These are phyloP conservation scores for Ctenomys sociabilis DNA, from an alignment of 2,113 vertebrate species.

Conservation along the genomic window DNA sequence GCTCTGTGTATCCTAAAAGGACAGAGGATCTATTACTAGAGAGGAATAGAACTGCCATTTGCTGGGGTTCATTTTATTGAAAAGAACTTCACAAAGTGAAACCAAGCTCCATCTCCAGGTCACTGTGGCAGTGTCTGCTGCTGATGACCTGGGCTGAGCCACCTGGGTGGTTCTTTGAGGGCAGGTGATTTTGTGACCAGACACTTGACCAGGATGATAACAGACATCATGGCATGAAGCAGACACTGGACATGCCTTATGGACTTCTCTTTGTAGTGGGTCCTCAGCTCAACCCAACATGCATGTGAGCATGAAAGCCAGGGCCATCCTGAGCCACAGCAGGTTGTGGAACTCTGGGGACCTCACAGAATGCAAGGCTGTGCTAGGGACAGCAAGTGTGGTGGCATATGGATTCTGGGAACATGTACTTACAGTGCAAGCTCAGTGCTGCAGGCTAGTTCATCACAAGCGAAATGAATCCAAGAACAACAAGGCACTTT, in stretches of 20 bases:
- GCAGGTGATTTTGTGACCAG: neutral
- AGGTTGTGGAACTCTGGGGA: neutral
- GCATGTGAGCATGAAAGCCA: neutral
- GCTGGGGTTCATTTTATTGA: neutral
- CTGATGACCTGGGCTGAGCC: neutral
- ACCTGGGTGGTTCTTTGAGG: neutral
- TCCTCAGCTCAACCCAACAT: neutral
- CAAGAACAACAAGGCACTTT: neutral
- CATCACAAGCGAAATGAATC: slow-evolving; percentile 35
- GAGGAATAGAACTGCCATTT: neutral
- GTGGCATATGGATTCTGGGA: slow-evolving; percentile 24
- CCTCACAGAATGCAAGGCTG: neutral
- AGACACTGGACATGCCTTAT: neutral
- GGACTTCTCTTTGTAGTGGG: neutral
- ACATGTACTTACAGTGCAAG: slow-evolving; percentile 8
- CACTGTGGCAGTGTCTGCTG: neutral
- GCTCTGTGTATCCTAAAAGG: neutral
- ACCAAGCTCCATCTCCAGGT: neutral
- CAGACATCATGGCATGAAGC: neutral
- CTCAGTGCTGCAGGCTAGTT: neutral
- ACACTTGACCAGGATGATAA: neutral
- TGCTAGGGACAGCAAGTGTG: neutral
- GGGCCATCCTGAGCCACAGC: neutral
- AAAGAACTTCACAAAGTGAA: neutral
- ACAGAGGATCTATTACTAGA: neutral